Conservation (phyloP, 2,888 invertebrate genomes). For the Drosophila merina region DNA sequence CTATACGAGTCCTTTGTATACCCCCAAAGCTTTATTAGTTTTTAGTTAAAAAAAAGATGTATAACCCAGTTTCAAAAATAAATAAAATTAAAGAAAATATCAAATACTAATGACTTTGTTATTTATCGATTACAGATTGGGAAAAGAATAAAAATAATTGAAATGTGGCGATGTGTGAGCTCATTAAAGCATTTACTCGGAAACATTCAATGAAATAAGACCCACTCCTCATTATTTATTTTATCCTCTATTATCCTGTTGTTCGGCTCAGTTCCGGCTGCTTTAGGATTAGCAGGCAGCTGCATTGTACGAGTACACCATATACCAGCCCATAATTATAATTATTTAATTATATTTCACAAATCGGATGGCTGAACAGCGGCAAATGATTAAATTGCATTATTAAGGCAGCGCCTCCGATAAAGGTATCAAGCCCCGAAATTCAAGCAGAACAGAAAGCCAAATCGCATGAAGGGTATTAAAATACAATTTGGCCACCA, state of each 20-base stretch:
- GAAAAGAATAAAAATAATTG: too few species aligned
- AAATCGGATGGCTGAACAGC: conserved; percentile 2
- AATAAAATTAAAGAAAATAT: background rate
- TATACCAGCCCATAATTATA: conserved; percentile 1
- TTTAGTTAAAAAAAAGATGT: background rate
- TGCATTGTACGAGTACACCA: background rate
- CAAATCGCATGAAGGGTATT: background rate
- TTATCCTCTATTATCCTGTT: background rate
- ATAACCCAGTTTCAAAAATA: background rate
- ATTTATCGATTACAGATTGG: too few species aligned
- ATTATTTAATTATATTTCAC: conserved; percentile 20
- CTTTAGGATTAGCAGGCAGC: background rate
- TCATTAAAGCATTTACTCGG: background rate
- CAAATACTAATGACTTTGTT: too few species aligned
- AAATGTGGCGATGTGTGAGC: too few species aligned
- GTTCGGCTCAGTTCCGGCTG: background rate
- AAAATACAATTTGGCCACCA: background rate
- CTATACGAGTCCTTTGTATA: background rate
- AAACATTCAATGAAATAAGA: background rate
- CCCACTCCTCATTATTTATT: conserved; percentile 2
- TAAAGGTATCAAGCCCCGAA: conserved; percentile 6
- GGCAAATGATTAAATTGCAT: conserved; percentile 25
- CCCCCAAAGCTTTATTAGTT: background rate
- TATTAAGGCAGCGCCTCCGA: conserved; percentile 22
- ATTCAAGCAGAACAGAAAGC: background rate